These are phyloP conservation scores for Borostomias antarcticus DNA, from an alignment of 2,797 vertebrate species.

Conservation along the genomic window DNA sequence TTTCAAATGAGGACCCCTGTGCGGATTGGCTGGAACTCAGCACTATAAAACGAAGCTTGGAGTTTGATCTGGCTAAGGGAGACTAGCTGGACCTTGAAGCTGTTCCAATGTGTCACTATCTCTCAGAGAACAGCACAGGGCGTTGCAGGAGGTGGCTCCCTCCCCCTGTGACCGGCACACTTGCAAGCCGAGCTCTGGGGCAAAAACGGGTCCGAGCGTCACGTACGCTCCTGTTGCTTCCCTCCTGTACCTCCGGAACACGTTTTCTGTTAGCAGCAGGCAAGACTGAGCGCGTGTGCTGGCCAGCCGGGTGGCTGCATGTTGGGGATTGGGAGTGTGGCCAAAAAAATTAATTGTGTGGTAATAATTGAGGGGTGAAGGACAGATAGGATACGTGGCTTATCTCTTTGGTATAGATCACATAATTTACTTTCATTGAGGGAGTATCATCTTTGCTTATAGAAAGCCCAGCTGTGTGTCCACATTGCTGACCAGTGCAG, in stretches of 20 bases:
- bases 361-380: background rate
- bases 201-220: conserved; percentile 1
- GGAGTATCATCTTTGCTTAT: no score
- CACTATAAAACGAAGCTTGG: no score
- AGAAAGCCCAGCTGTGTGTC: no score
- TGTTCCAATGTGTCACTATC: background rate
- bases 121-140: background rate
- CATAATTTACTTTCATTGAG: no score
- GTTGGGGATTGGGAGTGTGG: background rate
- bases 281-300: no score
- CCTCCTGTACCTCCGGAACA: conserved; percentile 36
- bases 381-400: background rate
- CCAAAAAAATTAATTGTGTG: background rate
- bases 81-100: conserved; percentile 3
- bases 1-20: background rate
- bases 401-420: background rate
- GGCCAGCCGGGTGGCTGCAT: background rate
- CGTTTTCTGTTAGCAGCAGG: conserved; percentile 42
- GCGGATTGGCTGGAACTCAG: conserved; percentile 2
- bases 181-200: conserved; percentile 16
- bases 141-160: conserved; percentile 8
- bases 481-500: no score
- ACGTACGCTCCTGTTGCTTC: conserved; percentile 5
- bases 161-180: conserved; percentile 20
- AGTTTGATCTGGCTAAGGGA: no score